Percentiles rank a stretch among this genome's conserved stretches.
Conservation (phyloP, 2,888 invertebrate genomes). For the Crocallis elinguaria region DNA sequence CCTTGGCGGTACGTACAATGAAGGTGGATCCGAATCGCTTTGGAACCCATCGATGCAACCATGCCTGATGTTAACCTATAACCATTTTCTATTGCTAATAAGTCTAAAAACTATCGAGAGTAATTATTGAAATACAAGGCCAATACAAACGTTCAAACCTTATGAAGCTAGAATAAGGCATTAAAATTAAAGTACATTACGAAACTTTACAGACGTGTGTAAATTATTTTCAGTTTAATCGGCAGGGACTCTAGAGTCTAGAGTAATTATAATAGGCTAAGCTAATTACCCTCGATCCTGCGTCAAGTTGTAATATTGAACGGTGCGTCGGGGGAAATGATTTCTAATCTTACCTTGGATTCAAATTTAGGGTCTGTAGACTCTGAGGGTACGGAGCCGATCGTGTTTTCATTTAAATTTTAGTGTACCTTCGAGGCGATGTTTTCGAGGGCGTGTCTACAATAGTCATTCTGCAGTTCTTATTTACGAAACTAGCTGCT, state of each 20-base stretch:
- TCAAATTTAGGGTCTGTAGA: not conserved
- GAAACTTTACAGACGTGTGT: conserved; percentile 16
- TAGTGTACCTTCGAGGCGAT: too few species aligned
- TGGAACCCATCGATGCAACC: too few species aligned
- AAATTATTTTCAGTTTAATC: conserved; percentile 19
- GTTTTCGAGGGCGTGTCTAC: too few species aligned
- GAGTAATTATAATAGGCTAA: conserved; percentile 12
- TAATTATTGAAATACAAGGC: not conserved
- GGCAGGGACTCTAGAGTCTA: conserved; percentile 8
- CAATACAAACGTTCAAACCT: not conserved
- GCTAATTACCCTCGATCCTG: conserved; percentile 14
- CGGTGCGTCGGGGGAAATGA: conserved; percentile 11
- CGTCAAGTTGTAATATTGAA: conserved; percentile 11
- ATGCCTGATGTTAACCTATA: too few species aligned
- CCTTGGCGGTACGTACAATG: too few species aligned
- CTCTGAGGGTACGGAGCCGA: too few species aligned
- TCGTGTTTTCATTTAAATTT: too few species aligned
- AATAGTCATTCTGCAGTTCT: too few species aligned
- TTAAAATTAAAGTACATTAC: conserved; percentile 9
- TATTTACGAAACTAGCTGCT: too few species aligned
- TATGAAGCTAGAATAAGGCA: not conserved
- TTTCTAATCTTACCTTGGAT: conserved; percentile 16
- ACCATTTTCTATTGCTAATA: too few species aligned
- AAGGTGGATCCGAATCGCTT: too few species aligned
- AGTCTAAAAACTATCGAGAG: too few species aligned